phyloP scores from a whole-genome alignment of 1,140 invertebrate species.

The Melanaphis sacchari region DNA sequence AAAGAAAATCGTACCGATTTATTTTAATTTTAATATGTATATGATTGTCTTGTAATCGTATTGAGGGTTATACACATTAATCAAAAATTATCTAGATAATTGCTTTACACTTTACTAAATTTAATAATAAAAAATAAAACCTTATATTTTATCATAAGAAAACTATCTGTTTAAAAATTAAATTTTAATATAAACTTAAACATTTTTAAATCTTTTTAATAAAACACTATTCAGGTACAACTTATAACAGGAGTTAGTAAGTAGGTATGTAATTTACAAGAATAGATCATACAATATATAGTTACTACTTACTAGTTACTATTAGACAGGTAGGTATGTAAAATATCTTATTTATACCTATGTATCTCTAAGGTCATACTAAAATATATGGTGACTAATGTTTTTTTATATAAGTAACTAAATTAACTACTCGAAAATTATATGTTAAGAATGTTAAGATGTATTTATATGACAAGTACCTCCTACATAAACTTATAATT shows the following conservation, averaged over 20 bases:
- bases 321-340: background rate
- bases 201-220: background rate
- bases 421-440: background rate
- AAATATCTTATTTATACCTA: background rate
- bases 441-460: background rate
- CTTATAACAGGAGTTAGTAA: background rate
- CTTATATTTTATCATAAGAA: background rate
- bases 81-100: background rate
- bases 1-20: background rate
- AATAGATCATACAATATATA: background rate
- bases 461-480: background rate
- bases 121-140: background rate
- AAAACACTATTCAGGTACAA: background rate
- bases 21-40: background rate
- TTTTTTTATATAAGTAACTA: background rate
- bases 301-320: background rate
- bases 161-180: background rate
- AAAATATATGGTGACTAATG: background rate
- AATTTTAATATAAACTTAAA: background rate
- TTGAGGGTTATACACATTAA: background rate
- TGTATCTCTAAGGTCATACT: background rate
- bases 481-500: background rate
- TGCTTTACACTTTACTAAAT: background rate
- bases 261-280: background rate
- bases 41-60: background rate